Conservation (phyloP, 2,888 invertebrate species). For the Pseudococcus jackbeardsleyi region DNA sequence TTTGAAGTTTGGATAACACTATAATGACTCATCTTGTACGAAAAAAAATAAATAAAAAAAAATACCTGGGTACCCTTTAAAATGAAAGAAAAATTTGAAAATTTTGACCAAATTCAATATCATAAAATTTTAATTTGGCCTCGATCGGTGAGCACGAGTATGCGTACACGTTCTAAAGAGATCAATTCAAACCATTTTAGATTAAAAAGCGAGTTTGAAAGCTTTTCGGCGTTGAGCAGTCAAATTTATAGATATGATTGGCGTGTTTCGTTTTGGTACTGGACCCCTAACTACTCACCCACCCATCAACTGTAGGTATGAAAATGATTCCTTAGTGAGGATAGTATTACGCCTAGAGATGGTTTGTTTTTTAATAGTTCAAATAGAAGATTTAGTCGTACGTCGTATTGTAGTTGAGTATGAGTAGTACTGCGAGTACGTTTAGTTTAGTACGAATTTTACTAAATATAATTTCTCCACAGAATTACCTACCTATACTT, state of each 20-base stretch:
- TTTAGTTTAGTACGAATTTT: background rate
- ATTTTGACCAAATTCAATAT: no score
- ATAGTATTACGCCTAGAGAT: background rate
- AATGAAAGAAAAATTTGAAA: no score
- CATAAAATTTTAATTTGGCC: no score
- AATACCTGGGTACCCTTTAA: no score
- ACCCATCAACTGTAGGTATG: background rate
- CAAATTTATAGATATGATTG: background rate
- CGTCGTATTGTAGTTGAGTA: background rate
- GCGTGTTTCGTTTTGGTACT: background rate
- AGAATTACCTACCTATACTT: background rate
- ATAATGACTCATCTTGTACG: no score
- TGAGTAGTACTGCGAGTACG: background rate
- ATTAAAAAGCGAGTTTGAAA: background rate
- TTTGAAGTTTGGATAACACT: no score
- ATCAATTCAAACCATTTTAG: no score
- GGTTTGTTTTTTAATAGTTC: slow-evolving; percentile 29
- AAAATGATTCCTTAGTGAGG: background rate
- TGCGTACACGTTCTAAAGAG: no score
- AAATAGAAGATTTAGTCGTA: slow-evolving; percentile 9
- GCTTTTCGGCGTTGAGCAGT: background rate
- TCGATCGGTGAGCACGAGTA: no score
- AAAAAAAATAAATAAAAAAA: no score
- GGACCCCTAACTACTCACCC: background rate
- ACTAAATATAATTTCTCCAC: background rate